Base-by-base conservation (phyloP, 2,113 vertebrate genomes). In the Malaclemys terrapin region DNA sequence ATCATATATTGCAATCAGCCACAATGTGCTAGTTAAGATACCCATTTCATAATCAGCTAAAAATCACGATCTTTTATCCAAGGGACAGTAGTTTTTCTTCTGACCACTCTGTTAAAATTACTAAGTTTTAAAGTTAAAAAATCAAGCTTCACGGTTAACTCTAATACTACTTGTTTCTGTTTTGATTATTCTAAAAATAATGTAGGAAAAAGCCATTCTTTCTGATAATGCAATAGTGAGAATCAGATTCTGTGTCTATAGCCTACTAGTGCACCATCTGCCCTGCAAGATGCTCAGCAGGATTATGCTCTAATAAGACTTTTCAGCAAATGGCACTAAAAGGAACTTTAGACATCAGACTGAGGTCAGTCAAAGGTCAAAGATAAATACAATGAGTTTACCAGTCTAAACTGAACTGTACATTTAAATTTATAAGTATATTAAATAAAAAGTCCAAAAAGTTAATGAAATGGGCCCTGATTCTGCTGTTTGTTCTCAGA, bases 321-420 rank as follows among this genome's bases (percentile, higher is more conserved):
- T 96, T 96, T 94, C 86, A 96, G 84, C 92, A 98, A 97, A 97
- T 90, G n/a, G 79, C 92, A 97, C 95, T 87, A 97, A 96, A 95
- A 97, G 89, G 80, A 97, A 96, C 91, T 97, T 97, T 17, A 97
- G 91, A 95, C 87, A 97, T 93, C 50, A 93, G 80, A 76, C 75
- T 89, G 95, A 92, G 89, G 95, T 96, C 91, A 98, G 49, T 62
- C 89, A 97, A 94, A 96, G 94, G 94, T 97, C 93, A 96, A 91
- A 93, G 82, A 93, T 29, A 95, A 81, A 93, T 88, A 89, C 45
- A 92, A 93, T 45, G 75, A 92, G 49, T 92, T 93, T n/a, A 93
- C 93, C 35, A 83, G 31, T 91, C 87, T 11, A 89, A 96, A 93
- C n/a, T 59, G 22, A 91, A 56, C 92, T 45, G 49, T 10, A 16